These are phyloP conservation scores for Conchocele bisecta DNA, from an alignment of 2,888 invertebrate species.

Conservation along the genomic window DNA sequence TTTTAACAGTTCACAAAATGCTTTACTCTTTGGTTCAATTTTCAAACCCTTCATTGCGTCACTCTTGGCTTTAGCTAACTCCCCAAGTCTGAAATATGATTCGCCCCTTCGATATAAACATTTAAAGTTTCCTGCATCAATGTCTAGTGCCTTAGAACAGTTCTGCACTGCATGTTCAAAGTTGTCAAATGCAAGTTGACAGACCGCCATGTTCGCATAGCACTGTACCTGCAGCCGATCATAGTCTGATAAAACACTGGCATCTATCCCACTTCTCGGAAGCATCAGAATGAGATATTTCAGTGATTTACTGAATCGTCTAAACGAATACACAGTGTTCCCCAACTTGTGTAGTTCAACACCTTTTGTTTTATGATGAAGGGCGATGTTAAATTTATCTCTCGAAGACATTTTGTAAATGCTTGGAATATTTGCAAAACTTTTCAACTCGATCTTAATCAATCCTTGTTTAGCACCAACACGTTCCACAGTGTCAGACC, in stretches of 20 bases:
- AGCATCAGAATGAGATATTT: constrained; percentile 87
- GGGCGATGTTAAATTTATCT: constrained; percentile 61
- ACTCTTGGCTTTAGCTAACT: too few relatives aligned
- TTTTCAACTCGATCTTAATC: constrained; percentile 12
- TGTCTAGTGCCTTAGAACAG: constrained; percentile 84
- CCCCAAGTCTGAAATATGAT: constrained; percentile 82
- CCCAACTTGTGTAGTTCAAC: constrained; percentile 87
- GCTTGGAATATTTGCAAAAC: constrained; percentile 27
- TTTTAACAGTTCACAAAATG: too few relatives aligned
- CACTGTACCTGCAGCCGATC: constrained; percentile 81
- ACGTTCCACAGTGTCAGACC: background rate
- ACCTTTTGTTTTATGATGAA: constrained; percentile 77
- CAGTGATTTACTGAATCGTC: constrained; percentile 89
- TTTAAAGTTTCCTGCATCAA: constrained; percentile 84
- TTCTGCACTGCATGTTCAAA: constrained; percentile 88
- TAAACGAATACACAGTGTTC: constrained; percentile 88
- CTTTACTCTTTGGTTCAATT: too few relatives aligned
- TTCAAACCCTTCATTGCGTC: too few relatives aligned
- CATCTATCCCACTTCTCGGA: constrained; percentile 31
- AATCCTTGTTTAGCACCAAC: background rate
- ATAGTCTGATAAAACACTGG: constrained; percentile 39
- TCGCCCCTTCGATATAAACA: constrained; percentile 84
- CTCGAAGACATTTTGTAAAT: constrained; percentile 51
- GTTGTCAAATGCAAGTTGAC: constrained; percentile 88
- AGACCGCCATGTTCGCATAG: constrained; percentile 92